Conservation (phyloP, 2,113 vertebrate genomes). For the Hippocampus guttulatus region DNA sequence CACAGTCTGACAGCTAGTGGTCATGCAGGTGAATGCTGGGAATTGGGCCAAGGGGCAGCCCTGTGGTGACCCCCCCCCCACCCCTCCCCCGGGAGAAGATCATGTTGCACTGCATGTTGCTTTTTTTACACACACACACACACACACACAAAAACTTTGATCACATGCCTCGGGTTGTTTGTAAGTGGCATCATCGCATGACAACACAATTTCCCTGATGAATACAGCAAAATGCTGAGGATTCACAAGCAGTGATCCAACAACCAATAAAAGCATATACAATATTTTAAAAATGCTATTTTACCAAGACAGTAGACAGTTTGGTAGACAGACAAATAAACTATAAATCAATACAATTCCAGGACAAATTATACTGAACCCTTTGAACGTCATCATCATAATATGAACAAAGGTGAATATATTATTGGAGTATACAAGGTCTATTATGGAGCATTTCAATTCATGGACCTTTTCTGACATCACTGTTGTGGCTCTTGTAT, state of each 20-base stretch:
- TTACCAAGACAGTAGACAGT: too few relatives aligned
- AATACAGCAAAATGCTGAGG: neutral
- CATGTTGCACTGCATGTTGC: slow-evolving; percentile 42
- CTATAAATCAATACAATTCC: too few relatives aligned
- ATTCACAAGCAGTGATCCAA: neutral
- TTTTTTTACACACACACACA: slow-evolving; percentile 28
- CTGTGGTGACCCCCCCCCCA: slow-evolving; percentile 40
- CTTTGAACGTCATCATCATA: too few relatives aligned
- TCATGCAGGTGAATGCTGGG: slow-evolving; percentile 75
- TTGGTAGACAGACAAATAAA: too few relatives aligned
- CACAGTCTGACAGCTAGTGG: slow-evolving; percentile 41
- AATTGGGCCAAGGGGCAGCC: slow-evolving; percentile 69
- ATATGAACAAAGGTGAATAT: too few relatives aligned
- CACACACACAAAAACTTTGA: neutral
- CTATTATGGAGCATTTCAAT: too few relatives aligned
- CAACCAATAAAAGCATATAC: too few relatives aligned
- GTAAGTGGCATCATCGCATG: neutral
- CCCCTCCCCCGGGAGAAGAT: slow-evolving; percentile 38
- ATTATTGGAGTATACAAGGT: too few relatives aligned
- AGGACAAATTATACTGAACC: too few relatives aligned
- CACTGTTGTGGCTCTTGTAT: too few relatives aligned
- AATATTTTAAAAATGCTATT: too few relatives aligned
- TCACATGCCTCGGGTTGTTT: neutral
- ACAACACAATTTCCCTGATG: neutral
- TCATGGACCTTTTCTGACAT: too few relatives aligned